phyloP scores from a whole-genome alignment of 37 sponge, comb jelly and placozoan genomes.

The Hormiphora californensis region DNA sequence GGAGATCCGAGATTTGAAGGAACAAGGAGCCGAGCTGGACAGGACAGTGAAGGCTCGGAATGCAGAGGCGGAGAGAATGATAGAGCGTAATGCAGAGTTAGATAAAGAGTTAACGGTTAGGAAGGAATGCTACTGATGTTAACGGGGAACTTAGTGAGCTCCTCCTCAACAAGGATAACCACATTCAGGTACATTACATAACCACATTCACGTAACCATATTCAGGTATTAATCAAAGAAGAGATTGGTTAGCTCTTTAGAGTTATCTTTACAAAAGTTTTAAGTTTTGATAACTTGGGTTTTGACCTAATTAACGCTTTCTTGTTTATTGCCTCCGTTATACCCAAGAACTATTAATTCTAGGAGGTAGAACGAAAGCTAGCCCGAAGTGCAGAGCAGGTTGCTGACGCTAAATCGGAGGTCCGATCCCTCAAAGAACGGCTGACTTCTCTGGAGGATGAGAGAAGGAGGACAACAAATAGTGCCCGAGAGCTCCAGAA shows the following conservation, averaged over 20 bases:
- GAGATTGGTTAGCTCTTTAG: too few species aligned
- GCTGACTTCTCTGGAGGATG: neutral
- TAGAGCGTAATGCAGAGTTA: constrained; percentile 10
- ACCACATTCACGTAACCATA: too few species aligned
- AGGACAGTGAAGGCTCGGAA: constrained; percentile 30
- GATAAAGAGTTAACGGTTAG: constrained; percentile 16
- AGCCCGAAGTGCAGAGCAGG: neutral
- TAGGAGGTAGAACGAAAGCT: constrained; percentile 26
- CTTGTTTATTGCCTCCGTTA: too few species aligned
- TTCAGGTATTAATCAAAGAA: too few species aligned
- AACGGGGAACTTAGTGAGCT: constrained; percentile 37
- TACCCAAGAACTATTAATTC: too few species aligned
- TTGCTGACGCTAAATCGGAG: neutral
- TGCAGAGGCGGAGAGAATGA: constrained; percentile 4
- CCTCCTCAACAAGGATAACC: constrained; percentile 53
- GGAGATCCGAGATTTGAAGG: constrained; percentile 9
- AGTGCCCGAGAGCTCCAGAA: constrained; percentile 13
- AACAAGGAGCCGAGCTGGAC: constrained; percentile 33
- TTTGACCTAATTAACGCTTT: too few species aligned
- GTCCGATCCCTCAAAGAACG: neutral
- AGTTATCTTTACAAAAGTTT: too few species aligned
- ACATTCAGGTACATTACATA: constrained; percentile 25
- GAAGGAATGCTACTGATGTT: constrained; percentile 51
- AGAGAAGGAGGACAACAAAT: neutral
- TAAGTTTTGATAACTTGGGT: too few species aligned